A percentile compares a stretch with the other conserved stretches of the same genome.
These are phyloP conservation scores for Drosophila melanosoma DNA, from an alignment of 2,888 invertebrate species.

Conservation along the genomic window DNA sequence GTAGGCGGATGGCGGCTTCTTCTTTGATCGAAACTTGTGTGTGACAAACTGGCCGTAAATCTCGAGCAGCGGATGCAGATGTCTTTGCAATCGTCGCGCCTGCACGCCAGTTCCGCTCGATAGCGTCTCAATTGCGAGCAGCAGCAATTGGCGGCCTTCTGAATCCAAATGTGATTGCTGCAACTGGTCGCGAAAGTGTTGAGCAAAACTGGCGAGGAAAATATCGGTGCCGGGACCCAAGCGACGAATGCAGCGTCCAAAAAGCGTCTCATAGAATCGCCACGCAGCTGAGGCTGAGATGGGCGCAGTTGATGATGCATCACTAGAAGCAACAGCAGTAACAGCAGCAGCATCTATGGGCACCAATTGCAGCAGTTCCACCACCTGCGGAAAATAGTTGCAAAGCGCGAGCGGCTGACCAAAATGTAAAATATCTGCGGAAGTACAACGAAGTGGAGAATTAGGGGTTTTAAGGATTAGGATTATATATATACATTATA, in stretches of 20 bases:
- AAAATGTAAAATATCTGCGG: constrained; percentile 81
- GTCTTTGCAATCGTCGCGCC: constrained; percentile 59
- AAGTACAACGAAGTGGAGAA: background rate
- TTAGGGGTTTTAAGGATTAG: background rate
- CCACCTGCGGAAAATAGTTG: constrained; percentile 66
- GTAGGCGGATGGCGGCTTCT: constrained; percentile 52
- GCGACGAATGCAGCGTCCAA: constrained; percentile 63
- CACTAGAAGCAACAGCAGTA: background rate
- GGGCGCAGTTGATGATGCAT: background rate
- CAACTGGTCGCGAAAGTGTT: constrained; percentile 52
- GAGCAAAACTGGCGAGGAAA: constrained; percentile 63
- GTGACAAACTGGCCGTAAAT: constrained; percentile 55
- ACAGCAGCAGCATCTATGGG: constrained; percentile 35
- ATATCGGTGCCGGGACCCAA: constrained; percentile 67
- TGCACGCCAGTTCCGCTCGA: constrained; percentile 58
- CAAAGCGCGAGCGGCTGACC: constrained; percentile 79
- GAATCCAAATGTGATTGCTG: constrained; percentile 31
- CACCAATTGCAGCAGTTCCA: constrained; percentile 69
- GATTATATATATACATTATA: background rate
- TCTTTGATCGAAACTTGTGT: constrained; percentile 52
- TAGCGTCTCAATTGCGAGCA: constrained; percentile 77
- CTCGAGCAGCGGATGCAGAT: constrained; percentile 65
- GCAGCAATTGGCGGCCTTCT: constrained; percentile 63
- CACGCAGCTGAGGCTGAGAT: constrained; percentile 26
- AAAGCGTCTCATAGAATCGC: constrained; percentile 80